phyloP scores from a whole-genome alignment of 2,888 invertebrate species.

The Cylindroiulus punctatus region DNA sequence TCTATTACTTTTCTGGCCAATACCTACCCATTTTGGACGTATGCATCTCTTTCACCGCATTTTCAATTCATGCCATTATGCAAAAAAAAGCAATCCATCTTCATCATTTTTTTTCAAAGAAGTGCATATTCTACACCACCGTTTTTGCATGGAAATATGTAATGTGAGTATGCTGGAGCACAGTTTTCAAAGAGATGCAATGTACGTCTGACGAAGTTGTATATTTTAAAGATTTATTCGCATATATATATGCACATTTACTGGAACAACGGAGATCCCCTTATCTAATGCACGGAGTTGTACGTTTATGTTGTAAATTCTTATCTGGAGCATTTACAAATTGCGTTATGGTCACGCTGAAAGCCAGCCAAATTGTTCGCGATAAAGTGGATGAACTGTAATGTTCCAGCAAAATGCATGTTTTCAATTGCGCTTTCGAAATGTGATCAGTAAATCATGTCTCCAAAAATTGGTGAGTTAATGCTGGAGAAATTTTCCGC shows the following conservation, averaged over 20 bases:
- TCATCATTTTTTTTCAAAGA: constrained; percentile 28
- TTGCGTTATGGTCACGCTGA: neutral
- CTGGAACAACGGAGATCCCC: neutral
- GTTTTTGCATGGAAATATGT: neutral
- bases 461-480: too few species aligned
- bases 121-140: constrained; percentile 15
- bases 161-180: neutral
- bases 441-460: neutral
- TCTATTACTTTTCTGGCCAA: neutral
- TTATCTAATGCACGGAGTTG: neutral
- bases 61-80: constrained; percentile 3
- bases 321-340: neutral
- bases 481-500: too few species aligned
- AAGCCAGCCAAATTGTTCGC: neutral
- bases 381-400: neutral
- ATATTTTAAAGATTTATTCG: constrained; percentile 28
- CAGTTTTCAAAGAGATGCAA: neutral
- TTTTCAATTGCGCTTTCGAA: neutral
- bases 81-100: constrained; percentile 8
- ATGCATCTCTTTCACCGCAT: neutral
- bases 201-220: neutral
- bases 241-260: neutral
- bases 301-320: neutral
- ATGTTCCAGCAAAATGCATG: neutral
- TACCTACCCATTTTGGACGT: neutral